These are phyloP conservation scores for Drepana arcuata DNA, from an alignment of 1,140 invertebrate genomes.

Conservation along the genomic window DNA sequence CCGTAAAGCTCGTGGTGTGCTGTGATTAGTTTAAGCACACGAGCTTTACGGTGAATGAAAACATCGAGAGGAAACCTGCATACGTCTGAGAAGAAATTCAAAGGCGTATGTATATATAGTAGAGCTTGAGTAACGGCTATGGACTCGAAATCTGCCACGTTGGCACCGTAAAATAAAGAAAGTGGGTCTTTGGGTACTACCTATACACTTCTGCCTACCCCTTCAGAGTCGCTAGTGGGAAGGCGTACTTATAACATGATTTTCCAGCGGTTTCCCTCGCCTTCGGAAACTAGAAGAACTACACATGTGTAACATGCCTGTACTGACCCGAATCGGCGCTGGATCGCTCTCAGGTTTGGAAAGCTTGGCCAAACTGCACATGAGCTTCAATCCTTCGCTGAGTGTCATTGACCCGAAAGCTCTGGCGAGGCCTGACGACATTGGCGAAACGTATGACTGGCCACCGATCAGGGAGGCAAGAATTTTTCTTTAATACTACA, in stretches of 20 bases:
- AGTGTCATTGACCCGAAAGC: slow-evolving; percentile 71
- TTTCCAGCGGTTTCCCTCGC: slow-evolving; percentile 74
- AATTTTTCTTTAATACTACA: not conserved
- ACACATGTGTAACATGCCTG: slow-evolving; percentile 76
- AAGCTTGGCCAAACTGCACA: slow-evolving; percentile 66
- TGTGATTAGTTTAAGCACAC: no score
- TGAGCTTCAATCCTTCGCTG: slow-evolving; percentile 75
- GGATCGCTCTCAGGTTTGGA: slow-evolving; percentile 68
- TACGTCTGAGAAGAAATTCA: not conserved
- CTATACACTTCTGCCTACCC: no score
- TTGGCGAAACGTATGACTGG: slow-evolving; percentile 73
- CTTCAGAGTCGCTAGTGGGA: not conserved
- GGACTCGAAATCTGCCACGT: no score
- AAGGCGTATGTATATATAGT: not conserved
- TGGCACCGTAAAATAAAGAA: no score
- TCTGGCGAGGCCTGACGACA: slow-evolving; percentile 56
- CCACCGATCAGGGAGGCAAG: slow-evolving; percentile 74
- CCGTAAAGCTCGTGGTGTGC: no score
- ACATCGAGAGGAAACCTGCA: no score
- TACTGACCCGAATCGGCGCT: slow-evolving; percentile 70
- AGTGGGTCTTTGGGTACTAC: no score
- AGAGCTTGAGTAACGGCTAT: no score
- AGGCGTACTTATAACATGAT: not conserved
- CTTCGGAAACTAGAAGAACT: slow-evolving; percentile 75
- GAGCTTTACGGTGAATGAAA: no score